Evolutionary conservation across 1,140 invertebrate genomes (phyloP).

Genomic region (Drosophila bocki): DNA sequence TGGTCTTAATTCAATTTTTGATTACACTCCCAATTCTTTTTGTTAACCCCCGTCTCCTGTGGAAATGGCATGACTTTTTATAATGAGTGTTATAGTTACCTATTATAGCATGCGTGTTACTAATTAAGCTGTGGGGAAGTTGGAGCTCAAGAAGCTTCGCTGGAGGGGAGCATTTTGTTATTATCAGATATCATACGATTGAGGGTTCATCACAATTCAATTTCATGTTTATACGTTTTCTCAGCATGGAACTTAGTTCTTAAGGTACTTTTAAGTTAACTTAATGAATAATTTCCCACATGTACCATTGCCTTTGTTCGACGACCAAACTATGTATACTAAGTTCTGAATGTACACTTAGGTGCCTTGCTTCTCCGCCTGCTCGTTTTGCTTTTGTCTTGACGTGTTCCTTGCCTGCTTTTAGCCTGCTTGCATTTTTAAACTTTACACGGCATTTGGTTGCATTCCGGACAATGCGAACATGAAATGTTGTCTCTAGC

Average conservation of each 20-base stretch:
- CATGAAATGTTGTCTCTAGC: slow-evolving; percentile 48
- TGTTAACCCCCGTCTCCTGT: slow-evolving; percentile 15
- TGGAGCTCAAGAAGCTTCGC: neutral
- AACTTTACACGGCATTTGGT: slow-evolving; percentile 57
- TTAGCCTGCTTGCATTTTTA: slow-evolving; percentile 58
- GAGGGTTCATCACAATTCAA: neutral
- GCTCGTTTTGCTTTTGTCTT: slow-evolving; percentile 38
- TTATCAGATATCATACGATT: neutral
- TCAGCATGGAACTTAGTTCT: neutral
- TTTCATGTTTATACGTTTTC: neutral
- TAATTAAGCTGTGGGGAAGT: neutral
- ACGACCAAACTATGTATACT: neutral
- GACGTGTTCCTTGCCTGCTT: slow-evolving; percentile 52
- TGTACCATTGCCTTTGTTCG: slow-evolving; percentile 16
- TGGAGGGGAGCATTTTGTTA: neutral
- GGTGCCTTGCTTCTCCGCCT: slow-evolving; percentile 38
- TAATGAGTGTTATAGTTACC: slow-evolving; percentile 1
- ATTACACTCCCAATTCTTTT: slow-evolving; percentile 22
- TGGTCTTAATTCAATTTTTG: slow-evolving; percentile 33
- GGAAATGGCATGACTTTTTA: slow-evolving; percentile 22
- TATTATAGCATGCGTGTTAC: slow-evolving; percentile 27
- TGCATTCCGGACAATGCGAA: slow-evolving; percentile 57
- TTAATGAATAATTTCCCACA: slow-evolving; percentile 3
- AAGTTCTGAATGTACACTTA: slow-evolving; percentile 23
- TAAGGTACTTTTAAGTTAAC: slow-evolving; percentile 47